These are phyloP conservation scores for Scarus forsteni DNA, from an alignment of 2,797 vertebrate species.

Conservation along the genomic window DNA sequence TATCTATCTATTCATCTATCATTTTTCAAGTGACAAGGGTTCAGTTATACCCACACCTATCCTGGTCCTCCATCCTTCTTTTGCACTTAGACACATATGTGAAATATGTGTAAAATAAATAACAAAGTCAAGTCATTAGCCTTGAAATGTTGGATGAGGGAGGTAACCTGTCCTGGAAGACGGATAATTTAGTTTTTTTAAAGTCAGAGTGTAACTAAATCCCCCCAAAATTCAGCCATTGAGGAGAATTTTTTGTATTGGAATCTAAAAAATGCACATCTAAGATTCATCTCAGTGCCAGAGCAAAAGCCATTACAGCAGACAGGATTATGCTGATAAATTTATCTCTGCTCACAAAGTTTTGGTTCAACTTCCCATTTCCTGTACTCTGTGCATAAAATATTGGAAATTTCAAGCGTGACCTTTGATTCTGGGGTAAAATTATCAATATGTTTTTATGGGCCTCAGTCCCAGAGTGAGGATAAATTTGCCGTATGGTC, in stretches of 20 bases:
- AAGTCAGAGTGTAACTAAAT: background rate
- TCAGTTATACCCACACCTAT: no score
- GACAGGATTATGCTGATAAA: conserved; percentile 30
- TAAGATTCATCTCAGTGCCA: conserved; percentile 14
- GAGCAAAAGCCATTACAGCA: conserved; percentile 16
- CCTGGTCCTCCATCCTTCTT: no score
- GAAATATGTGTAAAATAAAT: no score
- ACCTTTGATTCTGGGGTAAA: conserved; percentile 26
- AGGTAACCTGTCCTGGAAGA: background rate
- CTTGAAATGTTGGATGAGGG: background rate
- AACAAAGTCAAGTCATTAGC: no score
- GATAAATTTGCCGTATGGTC: conserved; percentile 48
- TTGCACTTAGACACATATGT: no score
- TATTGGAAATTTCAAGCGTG: conserved; percentile 20
- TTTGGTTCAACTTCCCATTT: conserved; percentile 10
- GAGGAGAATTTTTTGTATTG: background rate
- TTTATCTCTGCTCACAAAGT: conserved; percentile 8
- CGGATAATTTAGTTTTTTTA: background rate
- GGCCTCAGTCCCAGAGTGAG: conserved; percentile 34
- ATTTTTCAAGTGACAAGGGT: no score
- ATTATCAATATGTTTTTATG: conserved; percentile 34
- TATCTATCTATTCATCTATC: no score
- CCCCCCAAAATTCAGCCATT: background rate
- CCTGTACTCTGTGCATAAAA: conserved; percentile 22
- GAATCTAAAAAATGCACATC: conserved; percentile 2